Evolutionary conservation across 2,888 invertebrate species (phyloP).

Genomic region (Chymomyza amoena): DNA sequence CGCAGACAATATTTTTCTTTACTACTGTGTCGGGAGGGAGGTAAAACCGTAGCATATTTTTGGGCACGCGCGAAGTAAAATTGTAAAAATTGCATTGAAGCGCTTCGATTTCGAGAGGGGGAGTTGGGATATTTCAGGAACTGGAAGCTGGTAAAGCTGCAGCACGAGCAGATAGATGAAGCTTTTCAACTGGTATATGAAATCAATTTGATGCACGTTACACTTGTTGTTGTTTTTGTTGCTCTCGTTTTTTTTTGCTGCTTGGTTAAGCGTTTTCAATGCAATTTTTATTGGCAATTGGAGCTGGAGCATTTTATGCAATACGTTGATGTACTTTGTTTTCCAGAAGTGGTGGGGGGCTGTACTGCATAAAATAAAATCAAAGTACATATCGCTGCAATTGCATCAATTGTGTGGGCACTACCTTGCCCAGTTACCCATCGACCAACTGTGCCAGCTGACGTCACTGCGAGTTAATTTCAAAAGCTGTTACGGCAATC

Average conservation of each 20-base stretch:
- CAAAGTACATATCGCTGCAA: conserved; percentile 65
- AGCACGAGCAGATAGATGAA: conserved; percentile 15
- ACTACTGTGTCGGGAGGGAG: conserved; percentile 25
- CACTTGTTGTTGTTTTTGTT: background rate
- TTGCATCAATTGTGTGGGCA: conserved; percentile 63
- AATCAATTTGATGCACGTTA: conserved; percentile 67
- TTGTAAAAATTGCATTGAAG: conserved; percentile 4
- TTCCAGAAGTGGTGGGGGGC: conserved; percentile 10
- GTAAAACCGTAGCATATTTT: conserved; percentile 57
- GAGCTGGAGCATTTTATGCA: conserved; percentile 7
- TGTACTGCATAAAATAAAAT: conserved; percentile 58
- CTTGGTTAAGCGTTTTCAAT: conserved; percentile 71
- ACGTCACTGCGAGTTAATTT: conserved; percentile 54
- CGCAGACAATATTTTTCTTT: conserved; percentile 64
- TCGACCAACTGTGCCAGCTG: background rate
- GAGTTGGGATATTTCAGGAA: background rate
- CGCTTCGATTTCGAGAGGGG: background rate
- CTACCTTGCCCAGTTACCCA: conserved; percentile 19
- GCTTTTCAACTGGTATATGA: conserved; percentile 37
- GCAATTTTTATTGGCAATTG: conserved; percentile 72
- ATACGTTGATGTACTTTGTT: conserved; percentile 17
- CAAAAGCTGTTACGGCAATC: conserved; percentile 71
- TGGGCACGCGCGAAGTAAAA: conserved; percentile 27
- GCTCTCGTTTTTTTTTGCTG: conserved; percentile 20
- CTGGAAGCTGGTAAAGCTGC: conserved; percentile 39